These are phyloP conservation scores for Nothura maculosa DNA, from an alignment of 2,797 vertebrate species.

Conservation along the genomic window DNA sequence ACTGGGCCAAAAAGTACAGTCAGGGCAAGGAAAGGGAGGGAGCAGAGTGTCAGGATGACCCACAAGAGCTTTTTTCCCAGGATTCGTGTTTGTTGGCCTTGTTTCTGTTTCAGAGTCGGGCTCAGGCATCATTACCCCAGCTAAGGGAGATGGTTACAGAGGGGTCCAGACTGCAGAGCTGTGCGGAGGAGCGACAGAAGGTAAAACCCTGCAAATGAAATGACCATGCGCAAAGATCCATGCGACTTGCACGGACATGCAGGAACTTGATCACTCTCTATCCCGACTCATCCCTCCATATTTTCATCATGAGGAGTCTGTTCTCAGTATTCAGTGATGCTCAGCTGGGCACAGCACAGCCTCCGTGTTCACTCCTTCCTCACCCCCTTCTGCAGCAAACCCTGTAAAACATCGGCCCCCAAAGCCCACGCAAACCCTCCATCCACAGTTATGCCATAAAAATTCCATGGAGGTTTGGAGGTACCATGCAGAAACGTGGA, in stretches of 20 bases:
- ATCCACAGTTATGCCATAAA: rapidly evolving
- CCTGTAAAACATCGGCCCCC: neutral
- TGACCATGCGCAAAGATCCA: neutral
- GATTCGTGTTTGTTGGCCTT: neutral
- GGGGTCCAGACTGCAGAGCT: neutral
- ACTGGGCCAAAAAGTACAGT: neutral
- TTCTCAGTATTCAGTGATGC: rapidly evolving
- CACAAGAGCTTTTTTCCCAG: rapidly evolving
- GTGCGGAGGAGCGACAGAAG: neutral
- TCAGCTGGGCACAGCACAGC: neutral
- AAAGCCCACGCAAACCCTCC: neutral
- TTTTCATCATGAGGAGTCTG: neutral
- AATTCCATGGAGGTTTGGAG: neutral
- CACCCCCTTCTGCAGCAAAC: rapidly evolving
- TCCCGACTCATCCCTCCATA: neutral
- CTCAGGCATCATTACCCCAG: neutral
- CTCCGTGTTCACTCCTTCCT: neutral
- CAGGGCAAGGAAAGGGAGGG: neutral
- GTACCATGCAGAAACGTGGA: rapidly evolving
- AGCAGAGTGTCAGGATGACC: neutral
- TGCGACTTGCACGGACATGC: neutral
- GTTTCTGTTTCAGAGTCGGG: neutral
- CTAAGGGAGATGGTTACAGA: neutral
- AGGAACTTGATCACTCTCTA: neutral
- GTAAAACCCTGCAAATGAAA: neutral